Base-by-base conservation (phyloP, 2,113 vertebrate species). In the Prolemur simus region DNA sequence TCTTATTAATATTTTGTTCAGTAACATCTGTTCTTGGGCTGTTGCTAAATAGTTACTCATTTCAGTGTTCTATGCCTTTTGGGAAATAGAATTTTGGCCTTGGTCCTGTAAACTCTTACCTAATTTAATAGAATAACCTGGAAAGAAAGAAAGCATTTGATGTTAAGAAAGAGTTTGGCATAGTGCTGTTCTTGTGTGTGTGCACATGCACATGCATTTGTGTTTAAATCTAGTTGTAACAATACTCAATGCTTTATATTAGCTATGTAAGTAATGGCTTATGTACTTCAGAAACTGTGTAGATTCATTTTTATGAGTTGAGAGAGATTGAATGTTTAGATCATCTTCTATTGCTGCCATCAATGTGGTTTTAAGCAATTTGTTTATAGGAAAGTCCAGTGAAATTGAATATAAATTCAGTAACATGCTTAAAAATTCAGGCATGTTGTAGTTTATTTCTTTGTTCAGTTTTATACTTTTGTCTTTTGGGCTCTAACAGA, bases 331-430 rank as follows among this genome's bases (percentile, higher is more conserved):
- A 96, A 87, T 68, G 45, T 58, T 92, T 89, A n/a, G 25, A 13
- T 82, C 89, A 21, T 74, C 29, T 92, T 96, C 76, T 60, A 66
- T 89, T 95, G 56, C 18, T 92, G 32, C 18, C 34, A 49, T 92
- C 17, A 52, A 12, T 87, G 47, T n/a, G 58, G 29, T 66, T 94
- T 56, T 94, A 85, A 89, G 13, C 80, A 89, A 8, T 81, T 96
- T 88, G 20, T 7, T 71, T 58, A 49, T 52, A 77, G 13, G 13
- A 58, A 77, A 82, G 42, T 69, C 13, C 15, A 29, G 25, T 82
- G 82, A 77, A 84, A 45, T n/a, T 83, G 27, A 91, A 91, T 74
- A 54, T 87, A 47, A 37, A 18, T 77, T 91, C 6, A 93, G 32
- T 82, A 37, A 80, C 60, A 13, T n/a, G n/a, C 14, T 86, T 58